A percentile compares a stretch with the other conserved stretches of the same genome.
Evolutionary conservation across 2,888 invertebrate species (phyloP).

Genomic region (Hydropsyche betteni): DNA sequence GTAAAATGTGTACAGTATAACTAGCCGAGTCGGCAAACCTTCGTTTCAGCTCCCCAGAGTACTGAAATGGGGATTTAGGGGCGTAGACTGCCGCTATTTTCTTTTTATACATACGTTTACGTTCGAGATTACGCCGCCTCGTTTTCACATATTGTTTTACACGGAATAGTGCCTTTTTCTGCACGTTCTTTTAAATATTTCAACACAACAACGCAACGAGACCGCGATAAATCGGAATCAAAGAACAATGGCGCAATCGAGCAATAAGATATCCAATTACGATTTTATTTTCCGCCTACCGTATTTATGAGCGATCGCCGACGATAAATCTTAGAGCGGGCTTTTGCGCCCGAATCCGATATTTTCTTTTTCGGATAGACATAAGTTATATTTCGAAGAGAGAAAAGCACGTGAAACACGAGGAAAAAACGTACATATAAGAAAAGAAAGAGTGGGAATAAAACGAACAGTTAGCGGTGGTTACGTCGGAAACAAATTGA

Average conservation of each 20-base stretch:
- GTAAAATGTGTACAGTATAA: slow-evolving; percentile 27
- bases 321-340: not conserved
- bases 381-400: no score
- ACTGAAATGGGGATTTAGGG: slow-evolving; percentile 25
- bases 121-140: slow-evolving; percentile 27
- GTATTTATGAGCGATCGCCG: slow-evolving; percentile 17
- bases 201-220: no score
- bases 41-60: slow-evolving; percentile 28
- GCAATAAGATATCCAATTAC: slow-evolving; percentile 21
- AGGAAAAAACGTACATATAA: not conserved
- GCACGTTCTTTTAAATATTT: no score
- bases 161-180: no score
- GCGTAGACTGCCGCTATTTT: slow-evolving; percentile 27
- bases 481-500: slow-evolving; percentile 37
- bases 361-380: not conserved
- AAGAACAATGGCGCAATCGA: slow-evolving; percentile 1
- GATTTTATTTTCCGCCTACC: slow-evolving; percentile 3
- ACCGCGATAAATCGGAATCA: no score
- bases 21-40: slow-evolving; percentile 7
- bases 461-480: slow-evolving; percentile 17
- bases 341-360: not conserved
- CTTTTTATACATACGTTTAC: slow-evolving; percentile 28
- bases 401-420: not conserved
- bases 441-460: slow-evolving; percentile 35
- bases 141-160: slow-evolving; percentile 29